Conservation (phyloP, 2,888 invertebrate genomes). For the Mythimna pallens region DNA sequence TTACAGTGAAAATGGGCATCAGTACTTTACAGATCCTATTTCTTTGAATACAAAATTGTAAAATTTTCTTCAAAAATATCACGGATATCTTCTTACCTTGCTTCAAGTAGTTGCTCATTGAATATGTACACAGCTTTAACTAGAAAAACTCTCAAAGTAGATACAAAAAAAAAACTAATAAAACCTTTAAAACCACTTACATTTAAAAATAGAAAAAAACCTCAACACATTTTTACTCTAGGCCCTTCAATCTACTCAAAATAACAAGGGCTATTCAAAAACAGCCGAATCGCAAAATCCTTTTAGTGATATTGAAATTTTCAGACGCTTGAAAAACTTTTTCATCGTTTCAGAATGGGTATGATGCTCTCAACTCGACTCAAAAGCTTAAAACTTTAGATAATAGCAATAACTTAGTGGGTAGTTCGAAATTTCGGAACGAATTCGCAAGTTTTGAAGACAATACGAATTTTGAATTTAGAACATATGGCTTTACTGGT, state of each 20-base stretch:
- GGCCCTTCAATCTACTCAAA: conserved; percentile 56
- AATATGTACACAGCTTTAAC: neutral
- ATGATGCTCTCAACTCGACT: conserved; percentile 51
- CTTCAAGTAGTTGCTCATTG: neutral
- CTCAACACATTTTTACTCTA: conserved; percentile 33
- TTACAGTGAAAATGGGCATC: too few species aligned
- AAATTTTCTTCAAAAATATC: too few species aligned
- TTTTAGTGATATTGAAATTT: conserved; percentile 75
- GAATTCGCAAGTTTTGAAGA: conserved; percentile 29
- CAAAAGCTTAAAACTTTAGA: conserved; percentile 57
- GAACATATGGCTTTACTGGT: neutral
- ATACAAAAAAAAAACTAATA: conserved; percentile 12
- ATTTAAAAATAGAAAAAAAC: conserved; percentile 38
- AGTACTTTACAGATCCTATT: too few species aligned
- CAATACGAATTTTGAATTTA: conserved; percentile 46
- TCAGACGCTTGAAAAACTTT: conserved; percentile 65
- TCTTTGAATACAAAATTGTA: too few species aligned
- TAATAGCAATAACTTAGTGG: conserved; percentile 61
- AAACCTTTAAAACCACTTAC: conserved; percentile 14
- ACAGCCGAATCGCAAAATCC: conserved; percentile 71
- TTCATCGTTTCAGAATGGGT: conserved; percentile 53
- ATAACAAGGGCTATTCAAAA: conserved; percentile 66
- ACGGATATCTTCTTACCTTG: too few species aligned
- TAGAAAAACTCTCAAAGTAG: conserved; percentile 1
- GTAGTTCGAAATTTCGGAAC: conserved; percentile 41